These are phyloP conservation scores for Allobates femoralis DNA, from an alignment of 2,797 vertebrate species.

Conservation along the genomic window DNA sequence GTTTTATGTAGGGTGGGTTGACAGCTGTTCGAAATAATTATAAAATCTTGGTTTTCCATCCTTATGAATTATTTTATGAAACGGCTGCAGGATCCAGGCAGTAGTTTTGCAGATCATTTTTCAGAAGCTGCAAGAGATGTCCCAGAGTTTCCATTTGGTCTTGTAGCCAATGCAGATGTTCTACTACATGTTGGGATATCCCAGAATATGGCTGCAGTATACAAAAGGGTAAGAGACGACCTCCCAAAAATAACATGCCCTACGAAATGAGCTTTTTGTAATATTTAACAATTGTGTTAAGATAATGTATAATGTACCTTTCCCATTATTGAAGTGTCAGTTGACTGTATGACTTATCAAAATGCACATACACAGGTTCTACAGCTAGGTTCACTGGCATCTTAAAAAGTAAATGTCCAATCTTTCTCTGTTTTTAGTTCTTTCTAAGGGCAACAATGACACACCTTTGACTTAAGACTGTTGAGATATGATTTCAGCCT, in stretches of 20 bases:
- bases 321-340: too few species aligned
- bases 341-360: too few species aligned
- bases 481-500: too few species aligned
- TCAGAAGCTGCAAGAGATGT: constrained; percentile 79
- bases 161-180: constrained; percentile 74
- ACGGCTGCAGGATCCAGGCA: constrained; percentile 77
- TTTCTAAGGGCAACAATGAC: too few species aligned
- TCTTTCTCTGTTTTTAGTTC: too few species aligned
- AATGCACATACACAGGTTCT: too few species aligned
- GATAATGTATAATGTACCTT: too few species aligned
- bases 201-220: constrained; percentile 80
- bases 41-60: not conserved
- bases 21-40: not conserved
- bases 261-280: too few species aligned
- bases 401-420: too few species aligned
- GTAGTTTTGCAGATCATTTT: constrained; percentile 76
- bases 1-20: not conserved
- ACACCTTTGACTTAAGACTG: too few species aligned
- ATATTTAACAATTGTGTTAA: too few species aligned
- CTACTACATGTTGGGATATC: constrained; percentile 74
- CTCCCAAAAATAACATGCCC: not conserved
- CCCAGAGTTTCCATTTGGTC: constrained; percentile 83
- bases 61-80: constrained; percentile 28
- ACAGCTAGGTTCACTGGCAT: too few species aligned
- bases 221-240: constrained; percentile 80